These are phyloP conservation scores for Odontomachus brunneus DNA, from an alignment of 1,140 invertebrate genomes.

Conservation along the genomic window DNA sequence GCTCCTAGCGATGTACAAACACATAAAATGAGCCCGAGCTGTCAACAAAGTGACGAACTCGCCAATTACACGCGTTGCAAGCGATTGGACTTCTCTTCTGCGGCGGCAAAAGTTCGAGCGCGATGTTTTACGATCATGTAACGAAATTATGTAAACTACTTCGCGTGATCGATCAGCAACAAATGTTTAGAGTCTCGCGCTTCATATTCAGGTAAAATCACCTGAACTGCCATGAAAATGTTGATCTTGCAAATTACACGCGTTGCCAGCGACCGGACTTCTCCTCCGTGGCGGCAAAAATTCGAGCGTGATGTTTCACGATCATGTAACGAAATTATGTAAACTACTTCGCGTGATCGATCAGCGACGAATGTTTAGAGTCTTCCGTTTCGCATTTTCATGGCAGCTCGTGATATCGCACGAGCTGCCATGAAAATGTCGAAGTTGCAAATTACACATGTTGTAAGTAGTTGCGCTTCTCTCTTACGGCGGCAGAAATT, in stretches of 20 bases:
- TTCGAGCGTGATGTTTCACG: conserved; percentile 8
- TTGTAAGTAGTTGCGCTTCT: no score
- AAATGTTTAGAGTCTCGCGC: no score
- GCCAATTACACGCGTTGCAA: conserved; percentile 20
- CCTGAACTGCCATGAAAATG: no score
- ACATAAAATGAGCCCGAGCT: conserved; percentile 15
- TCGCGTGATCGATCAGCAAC: not conserved
- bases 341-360: not conserved
- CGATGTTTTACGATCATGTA: not conserved
- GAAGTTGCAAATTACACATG: no score
- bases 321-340: not conserved
- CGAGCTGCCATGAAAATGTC: no score
- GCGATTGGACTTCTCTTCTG: not conserved
- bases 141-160: not conserved
- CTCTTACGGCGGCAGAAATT: not conserved
- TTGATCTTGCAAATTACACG: no score
- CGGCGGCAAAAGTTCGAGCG: not conserved
- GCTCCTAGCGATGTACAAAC: conserved; percentile 37
- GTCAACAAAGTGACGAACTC: conserved; percentile 26
- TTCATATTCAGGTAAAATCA: no score
- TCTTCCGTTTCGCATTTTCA: no score
- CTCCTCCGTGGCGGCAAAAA: not conserved
- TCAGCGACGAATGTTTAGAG: no score
- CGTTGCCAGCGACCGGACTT: no score
- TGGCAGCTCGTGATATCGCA: no score